Base-by-base conservation (phyloP, 2,888 invertebrate genomes). In the Meta bourneti region DNA sequence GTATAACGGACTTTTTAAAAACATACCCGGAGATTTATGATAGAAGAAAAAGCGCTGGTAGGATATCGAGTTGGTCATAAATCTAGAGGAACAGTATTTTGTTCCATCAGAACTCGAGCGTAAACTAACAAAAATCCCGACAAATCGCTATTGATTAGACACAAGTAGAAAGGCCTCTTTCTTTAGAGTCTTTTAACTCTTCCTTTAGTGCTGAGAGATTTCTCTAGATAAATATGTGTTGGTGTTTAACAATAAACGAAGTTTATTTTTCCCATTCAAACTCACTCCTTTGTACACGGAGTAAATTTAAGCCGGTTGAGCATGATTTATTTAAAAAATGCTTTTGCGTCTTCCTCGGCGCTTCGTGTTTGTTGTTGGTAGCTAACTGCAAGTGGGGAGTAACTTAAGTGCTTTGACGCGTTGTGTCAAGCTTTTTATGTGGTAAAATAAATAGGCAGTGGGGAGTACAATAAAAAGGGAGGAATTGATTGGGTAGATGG, bases 11-110 rank as follows among this genome's bases (percentile, higher is more conserved):
- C 51, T 61, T 54, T 86, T 86, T 86, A 52, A 78, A 79, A 71
- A 77, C 71, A 79, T 86, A 48, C 54, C 5, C 7, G 80, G 71
- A 87, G 87, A 87, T 88, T 81, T 81, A 81, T 88, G 69, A 69
- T 61, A 51, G 49, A 70, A 52, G 79, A 70, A 86, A 86, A 86
- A 86, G 79, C 19, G 70, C 51, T 34, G 61, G n/a, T 69, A 61
- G 85, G 77, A 78, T 79, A 87, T 80, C 87, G 80, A 79, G 79
- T 71, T 34, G 87, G 34, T 80, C 80, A 78, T 87, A 87, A 87
- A 87, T 87, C 87, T 87, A 72, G 72, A 80, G 51, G 70, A 87
- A 87, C 72, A 72, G 69, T 69, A 78, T 78, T 85, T 78, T 34
- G 54, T 80, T 79, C 79, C 71, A 79, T 86, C 83, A 72, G 72